phyloP scores from a whole-genome alignment of 2,797 vertebrate species.

The Peromyscus attwateri region DNA sequence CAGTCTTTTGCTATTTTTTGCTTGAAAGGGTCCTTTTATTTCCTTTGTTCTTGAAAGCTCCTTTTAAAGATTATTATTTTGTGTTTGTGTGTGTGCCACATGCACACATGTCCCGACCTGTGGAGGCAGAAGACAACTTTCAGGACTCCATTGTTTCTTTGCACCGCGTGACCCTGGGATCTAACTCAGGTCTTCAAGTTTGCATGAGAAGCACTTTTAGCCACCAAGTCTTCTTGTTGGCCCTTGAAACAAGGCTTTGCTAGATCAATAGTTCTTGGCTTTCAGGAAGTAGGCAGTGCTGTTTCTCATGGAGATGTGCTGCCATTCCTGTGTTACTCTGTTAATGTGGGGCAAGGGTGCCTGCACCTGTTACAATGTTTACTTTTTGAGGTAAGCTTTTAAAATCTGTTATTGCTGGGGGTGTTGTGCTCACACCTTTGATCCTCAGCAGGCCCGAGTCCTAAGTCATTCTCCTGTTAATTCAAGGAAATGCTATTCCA shows the following conservation, averaged over 20 bases:
- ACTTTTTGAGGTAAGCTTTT: not conserved
- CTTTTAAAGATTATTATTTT: too few species aligned
- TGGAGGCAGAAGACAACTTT: not conserved
- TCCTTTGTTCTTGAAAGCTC: not conserved
- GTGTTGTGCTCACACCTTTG: not conserved
- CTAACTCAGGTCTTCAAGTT: not conserved
- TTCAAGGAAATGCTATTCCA: not conserved
- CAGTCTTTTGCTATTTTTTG: not conserved
- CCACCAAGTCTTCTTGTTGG: not conserved
- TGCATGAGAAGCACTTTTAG: not conserved
- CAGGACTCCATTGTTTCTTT: not conserved
- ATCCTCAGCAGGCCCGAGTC: not conserved
- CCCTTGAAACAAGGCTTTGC: not conserved
- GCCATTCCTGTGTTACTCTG: not conserved
- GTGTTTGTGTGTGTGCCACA: not conserved
- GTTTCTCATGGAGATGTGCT: not conserved
- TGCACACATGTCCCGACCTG: not conserved
- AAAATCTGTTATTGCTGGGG: not conserved
- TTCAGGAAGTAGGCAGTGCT: not conserved
- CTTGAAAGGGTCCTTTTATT: not conserved
- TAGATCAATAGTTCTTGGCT: not conserved
- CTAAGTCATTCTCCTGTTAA: not conserved
- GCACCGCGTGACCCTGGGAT: not conserved
- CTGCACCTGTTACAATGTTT: not conserved
- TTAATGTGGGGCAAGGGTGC: not conserved